phyloP scores from a whole-genome alignment of 2,797 vertebrate species.

The Chelon labrosus region DNA sequence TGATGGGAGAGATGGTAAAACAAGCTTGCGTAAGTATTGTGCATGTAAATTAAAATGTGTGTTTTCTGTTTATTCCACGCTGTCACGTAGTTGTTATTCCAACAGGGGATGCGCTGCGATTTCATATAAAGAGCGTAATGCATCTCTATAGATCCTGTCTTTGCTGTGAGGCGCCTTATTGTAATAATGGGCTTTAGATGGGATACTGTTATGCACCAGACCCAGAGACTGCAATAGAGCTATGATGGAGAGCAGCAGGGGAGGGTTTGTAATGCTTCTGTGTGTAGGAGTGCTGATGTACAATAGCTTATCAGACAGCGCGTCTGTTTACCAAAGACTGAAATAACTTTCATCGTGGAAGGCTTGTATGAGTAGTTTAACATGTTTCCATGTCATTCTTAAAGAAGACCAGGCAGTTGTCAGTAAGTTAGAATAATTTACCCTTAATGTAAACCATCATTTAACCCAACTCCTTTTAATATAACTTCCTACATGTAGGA shows the following conservation, averaged over 20 bases:
- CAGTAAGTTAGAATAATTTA: constrained; percentile 5
- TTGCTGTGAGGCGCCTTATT: constrained; percentile 53
- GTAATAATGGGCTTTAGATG: constrained; percentile 62
- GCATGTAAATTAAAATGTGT: constrained; percentile 21
- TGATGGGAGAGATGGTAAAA: constrained; percentile 20
- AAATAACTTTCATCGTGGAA: constrained; percentile 27
- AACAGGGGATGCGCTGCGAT: constrained; percentile 26
- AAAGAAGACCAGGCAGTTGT: background rate
- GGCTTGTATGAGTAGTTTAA: constrained; percentile 26
- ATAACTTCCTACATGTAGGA: no score
- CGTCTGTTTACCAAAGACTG: constrained; percentile 47
- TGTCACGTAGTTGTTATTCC: constrained; percentile 6
- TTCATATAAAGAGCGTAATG: constrained; percentile 28
- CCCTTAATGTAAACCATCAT: no score
- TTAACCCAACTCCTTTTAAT: no score
- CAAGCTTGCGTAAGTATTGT: constrained; percentile 10
- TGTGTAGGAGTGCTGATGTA: constrained; percentile 47
- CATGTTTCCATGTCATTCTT: background rate
- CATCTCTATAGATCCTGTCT: constrained; percentile 38
- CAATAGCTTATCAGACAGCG: constrained; percentile 51
- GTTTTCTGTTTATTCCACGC: constrained; percentile 18
- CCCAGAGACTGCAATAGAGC: constrained; percentile 33
- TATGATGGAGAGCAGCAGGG: constrained; percentile 42
- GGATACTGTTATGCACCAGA: constrained; percentile 45
- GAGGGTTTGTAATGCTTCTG: constrained; percentile 34